Evolutionary conservation across 2,113 vertebrate genomes (phyloP).

Genomic region (Emydura subglobosa): DNA sequence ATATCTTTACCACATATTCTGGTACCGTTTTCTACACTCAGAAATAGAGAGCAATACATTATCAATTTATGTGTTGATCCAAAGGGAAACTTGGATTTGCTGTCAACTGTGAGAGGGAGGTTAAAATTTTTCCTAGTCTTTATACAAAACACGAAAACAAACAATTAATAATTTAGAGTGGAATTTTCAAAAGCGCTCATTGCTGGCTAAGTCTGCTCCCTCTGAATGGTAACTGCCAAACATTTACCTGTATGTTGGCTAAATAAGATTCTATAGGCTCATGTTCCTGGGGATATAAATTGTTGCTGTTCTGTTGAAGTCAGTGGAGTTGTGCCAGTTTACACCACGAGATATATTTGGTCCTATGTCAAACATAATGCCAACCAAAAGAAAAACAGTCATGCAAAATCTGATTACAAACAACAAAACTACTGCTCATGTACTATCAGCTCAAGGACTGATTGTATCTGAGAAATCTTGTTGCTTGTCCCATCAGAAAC

Average conservation of each 20-base stretch:
- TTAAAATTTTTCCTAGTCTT: not conserved
- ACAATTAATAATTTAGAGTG: not conserved
- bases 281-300: not conserved
- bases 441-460: not conserved
- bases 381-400: not conserved
- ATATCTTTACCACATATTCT: conserved; percentile 3
- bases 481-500: not conserved
- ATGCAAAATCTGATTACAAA: not conserved
- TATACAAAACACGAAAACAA: not conserved
- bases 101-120: rapidly evolving
- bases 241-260: rapidly evolving
- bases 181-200: not conserved
- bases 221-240: rapidly evolving
- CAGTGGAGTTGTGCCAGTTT: not conserved
- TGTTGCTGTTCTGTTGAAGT: not conserved
- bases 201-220: rapidly evolving
- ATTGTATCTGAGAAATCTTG: not conserved
- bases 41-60: not conserved
- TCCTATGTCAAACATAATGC: not conserved
- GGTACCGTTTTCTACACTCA: not conserved
- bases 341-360: not conserved
- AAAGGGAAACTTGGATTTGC: not conserved
- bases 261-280: not conserved
- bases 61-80: conserved; percentile 13
- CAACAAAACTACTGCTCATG: not conserved